Base-by-base conservation (phyloP, 2,113 vertebrate species). In the Misgurnus mizolepis region DNA sequence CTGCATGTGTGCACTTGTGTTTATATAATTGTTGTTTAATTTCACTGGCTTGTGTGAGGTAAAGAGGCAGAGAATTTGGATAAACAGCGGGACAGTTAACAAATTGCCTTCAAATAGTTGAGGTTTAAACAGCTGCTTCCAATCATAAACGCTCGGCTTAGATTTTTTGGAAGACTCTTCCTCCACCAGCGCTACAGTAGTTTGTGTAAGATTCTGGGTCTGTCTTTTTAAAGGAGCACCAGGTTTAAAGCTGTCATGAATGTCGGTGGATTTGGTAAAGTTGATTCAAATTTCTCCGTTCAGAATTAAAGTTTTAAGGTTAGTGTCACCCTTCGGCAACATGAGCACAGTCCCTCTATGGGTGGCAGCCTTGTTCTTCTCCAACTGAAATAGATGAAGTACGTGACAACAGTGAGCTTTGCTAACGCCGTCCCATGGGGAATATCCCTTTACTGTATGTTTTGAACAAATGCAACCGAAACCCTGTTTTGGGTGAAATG, bases 51-150 rank as follows among this genome's bases (percentile, higher is more conserved):
- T 80, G 87, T 89, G 92, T 87, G 87, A 91, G 88, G 76, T 81
- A 85, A 81, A 88, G 80, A 83, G 86, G 84, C 82, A 82, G 80
- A 65, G 80, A 87, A 87, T 89, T 82, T 80, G 87, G 89, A 92
- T 91, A 92, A 92, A 93, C 89, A 92, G 86, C 85, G 88, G 88
- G 84, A 88, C 89, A 86, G 76, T 89, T 88, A 88, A 91, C 91
- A 91, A 88, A 90, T 90, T 88, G 89, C 87, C 85, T 79, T 85
- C 88, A 91, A 93, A 92, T 82, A 92, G 64, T 83, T 47, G 43
- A 83, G 87, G 91, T 93, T 92, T 92, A 89, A 91, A 90, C 91
- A 92, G 92, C 90, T 93, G 92, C 68, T 82, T 88, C 78, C 86
- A 83, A 86, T 86, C 89, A 85, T 87, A 80, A 88, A 88, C 50